Evolutionary conservation across 2,113 vertebrate genomes (phyloP).

Genomic region (Cheilinus undulatus): DNA sequence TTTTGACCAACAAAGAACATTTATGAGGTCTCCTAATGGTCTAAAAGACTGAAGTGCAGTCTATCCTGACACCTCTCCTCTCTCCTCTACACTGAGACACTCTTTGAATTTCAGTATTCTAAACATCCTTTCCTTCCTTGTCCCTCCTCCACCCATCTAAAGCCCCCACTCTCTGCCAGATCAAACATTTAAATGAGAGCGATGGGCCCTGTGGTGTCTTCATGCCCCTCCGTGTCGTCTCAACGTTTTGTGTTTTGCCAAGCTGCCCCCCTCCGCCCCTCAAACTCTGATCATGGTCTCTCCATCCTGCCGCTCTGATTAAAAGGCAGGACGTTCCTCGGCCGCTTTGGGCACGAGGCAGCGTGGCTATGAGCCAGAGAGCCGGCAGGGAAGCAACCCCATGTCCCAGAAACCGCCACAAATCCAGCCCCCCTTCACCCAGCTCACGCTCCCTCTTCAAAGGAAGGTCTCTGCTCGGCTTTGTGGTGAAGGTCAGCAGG

Average conservation of each 20-base stretch:
- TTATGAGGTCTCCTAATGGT: background rate
- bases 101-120: conserved; percentile 52
- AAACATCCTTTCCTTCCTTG: conserved; percentile 58
- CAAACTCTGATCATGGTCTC: background rate
- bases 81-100: conserved; percentile 15
- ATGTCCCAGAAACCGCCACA: conserved; percentile 13
- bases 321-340: conserved; percentile 57
- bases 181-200: conserved; percentile 36
- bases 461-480: conserved; percentile 27
- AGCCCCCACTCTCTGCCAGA: conserved; percentile 37
- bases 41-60: too few relatives aligned
- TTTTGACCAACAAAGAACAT: background rate
- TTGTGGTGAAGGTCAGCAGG: conserved; percentile 53
- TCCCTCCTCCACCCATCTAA: background rate
- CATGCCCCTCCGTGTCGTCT: conserved; percentile 25
- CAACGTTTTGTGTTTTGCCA: conserved; percentile 57
- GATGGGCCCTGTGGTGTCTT: conserved; percentile 9
- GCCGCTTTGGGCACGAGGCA: conserved; percentile 46
- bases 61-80: conserved; percentile 24
- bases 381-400: conserved; percentile 15
- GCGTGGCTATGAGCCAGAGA: conserved; percentile 44
- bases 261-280: background rate
- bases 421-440: background rate
- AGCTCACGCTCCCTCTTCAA: conserved; percentile 40
- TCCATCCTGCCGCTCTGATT: conserved; percentile 50